phyloP scores from a whole-genome alignment of 2,888 invertebrate genomes.

The Operophtera brumata region DNA sequence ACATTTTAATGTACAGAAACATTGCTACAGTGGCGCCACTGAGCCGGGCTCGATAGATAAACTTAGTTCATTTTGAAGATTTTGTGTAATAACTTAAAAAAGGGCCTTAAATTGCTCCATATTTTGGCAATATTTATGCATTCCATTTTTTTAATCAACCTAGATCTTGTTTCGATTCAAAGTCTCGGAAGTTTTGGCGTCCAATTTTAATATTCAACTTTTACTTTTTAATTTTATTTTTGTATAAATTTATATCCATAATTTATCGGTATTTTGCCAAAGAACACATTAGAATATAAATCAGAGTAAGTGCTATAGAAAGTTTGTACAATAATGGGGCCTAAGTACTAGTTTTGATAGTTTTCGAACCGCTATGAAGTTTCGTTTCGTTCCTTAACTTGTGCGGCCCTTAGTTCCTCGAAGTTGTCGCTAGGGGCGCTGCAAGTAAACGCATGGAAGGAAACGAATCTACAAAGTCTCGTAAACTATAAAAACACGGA shows the following conservation, averaged over 20 bases:
- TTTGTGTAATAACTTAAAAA: background rate
- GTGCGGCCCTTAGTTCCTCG: too few relatives aligned
- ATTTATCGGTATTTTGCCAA: conserved; percentile 26
- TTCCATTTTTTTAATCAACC: too few relatives aligned
- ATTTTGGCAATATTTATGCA: too few relatives aligned
- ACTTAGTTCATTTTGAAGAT: background rate
- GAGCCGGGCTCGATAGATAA: background rate
- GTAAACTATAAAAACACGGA: too few relatives aligned
- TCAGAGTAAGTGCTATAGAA: conserved; percentile 22
- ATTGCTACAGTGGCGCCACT: conserved; percentile 13
- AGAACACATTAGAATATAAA: conserved; percentile 20
- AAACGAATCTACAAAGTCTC: too few relatives aligned
- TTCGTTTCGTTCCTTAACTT: too few relatives aligned
- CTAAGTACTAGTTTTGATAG: too few relatives aligned
- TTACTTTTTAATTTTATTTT: background rate
- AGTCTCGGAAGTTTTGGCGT: conserved; percentile 1
- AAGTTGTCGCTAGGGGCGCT: too few relatives aligned
- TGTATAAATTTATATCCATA: too few relatives aligned
- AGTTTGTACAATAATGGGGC: conserved; percentile 36
- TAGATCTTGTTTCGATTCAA: too few relatives aligned
- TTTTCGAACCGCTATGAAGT: too few relatives aligned
- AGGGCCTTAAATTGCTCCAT: background rate
- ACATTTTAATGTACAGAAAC: conserved; percentile 20
- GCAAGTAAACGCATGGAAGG: too few relatives aligned
- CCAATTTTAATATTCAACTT: background rate